phyloP scores from a whole-genome alignment of 2,113 vertebrate species.

The Ascaphus truei region DNA sequence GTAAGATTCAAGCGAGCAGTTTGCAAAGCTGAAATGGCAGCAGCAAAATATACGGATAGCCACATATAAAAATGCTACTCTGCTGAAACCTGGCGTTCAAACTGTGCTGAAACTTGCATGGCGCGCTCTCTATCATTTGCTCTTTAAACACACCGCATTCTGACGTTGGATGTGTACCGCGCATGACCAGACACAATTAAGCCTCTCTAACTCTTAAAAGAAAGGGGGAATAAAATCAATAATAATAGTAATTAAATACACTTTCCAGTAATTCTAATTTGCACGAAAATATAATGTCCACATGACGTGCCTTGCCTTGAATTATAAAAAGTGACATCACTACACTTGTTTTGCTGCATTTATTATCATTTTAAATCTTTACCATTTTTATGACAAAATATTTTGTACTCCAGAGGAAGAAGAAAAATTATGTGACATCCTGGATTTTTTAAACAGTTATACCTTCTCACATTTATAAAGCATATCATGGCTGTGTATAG shows the following conservation, averaged over 20 bases:
- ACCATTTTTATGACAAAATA: slow-evolving; percentile 99
- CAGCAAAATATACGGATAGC: too few relatives aligned
- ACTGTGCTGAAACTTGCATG: slow-evolving; percentile 80
- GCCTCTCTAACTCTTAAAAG: slow-evolving; percentile 83
- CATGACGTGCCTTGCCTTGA: slow-evolving; percentile 99
- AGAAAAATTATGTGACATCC: slow-evolving; percentile 79
- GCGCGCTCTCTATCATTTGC: slow-evolving; percentile 84
- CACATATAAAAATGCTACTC: slow-evolving; percentile 76
- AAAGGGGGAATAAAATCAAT: slow-evolving; percentile 68
- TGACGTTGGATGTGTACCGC: slow-evolving; percentile 63
- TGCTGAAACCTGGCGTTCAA: slow-evolving; percentile 64
- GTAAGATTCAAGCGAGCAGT: slow-evolving; percentile 83
- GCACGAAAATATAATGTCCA: slow-evolving; percentile 99
- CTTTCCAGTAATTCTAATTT: slow-evolving; percentile 97
- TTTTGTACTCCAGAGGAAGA: slow-evolving; percentile 95
- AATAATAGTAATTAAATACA: slow-evolving; percentile 77
- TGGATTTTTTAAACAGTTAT: slow-evolving; percentile 98
- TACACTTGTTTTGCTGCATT: slow-evolving; percentile 99
- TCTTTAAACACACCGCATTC: slow-evolving; percentile 72
- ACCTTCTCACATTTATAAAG: slow-evolving; percentile 98
- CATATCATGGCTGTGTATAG: slow-evolving; percentile 99
- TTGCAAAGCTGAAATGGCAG: slow-evolving; percentile 75
- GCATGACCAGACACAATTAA: slow-evolving; percentile 78
- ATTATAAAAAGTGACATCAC: slow-evolving; percentile 91
- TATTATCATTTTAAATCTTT: slow-evolving; percentile 95